Evolutionary conservation across 2,113 vertebrate genomes (phyloP).

Genomic region (Paracanthobrama guichenoti): DNA sequence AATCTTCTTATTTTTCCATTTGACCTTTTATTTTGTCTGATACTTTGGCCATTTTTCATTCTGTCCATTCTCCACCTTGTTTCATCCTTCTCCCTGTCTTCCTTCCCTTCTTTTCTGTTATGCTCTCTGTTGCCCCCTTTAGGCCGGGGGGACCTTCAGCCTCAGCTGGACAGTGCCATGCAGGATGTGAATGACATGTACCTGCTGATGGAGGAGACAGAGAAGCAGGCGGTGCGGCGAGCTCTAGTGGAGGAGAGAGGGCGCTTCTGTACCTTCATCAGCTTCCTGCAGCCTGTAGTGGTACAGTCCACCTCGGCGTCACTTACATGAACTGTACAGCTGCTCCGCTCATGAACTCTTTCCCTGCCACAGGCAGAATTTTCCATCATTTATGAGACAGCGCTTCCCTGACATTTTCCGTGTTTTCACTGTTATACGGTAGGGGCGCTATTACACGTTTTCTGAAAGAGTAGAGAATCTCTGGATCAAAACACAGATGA

Average conservation of each 20-base stretch:
- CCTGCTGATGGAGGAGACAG: constrained; percentile 94
- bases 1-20: neutral
- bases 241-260: constrained; percentile 94
- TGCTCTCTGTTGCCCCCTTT: constrained; percentile 39
- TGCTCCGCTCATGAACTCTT: neutral
- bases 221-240: constrained; percentile 95
- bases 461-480: too few species aligned
- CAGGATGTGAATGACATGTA: constrained; percentile 98
- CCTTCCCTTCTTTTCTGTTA: neutral
- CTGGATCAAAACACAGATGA: too few species aligned
- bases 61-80: neutral
- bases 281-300: constrained; percentile 94
- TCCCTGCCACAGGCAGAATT: too few species aligned
- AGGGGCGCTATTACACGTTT: too few species aligned
- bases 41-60: neutral
- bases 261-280: constrained; percentile 94
- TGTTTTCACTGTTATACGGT: too few species aligned
- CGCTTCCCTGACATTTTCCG: too few species aligned
- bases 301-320: constrained; percentile 62
- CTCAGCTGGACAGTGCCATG: constrained; percentile 94
- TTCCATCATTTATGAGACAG: too few species aligned
- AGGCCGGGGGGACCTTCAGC: constrained; percentile 96
- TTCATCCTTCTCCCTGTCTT: constrained; percentile 11
- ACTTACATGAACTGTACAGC: neutral
- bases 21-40: neutral